Evolutionary conservation across 2,888 invertebrate species (phyloP), one percentile per base, ranked within the genome.

Genomic region (Leuctra nigra): DNA sequence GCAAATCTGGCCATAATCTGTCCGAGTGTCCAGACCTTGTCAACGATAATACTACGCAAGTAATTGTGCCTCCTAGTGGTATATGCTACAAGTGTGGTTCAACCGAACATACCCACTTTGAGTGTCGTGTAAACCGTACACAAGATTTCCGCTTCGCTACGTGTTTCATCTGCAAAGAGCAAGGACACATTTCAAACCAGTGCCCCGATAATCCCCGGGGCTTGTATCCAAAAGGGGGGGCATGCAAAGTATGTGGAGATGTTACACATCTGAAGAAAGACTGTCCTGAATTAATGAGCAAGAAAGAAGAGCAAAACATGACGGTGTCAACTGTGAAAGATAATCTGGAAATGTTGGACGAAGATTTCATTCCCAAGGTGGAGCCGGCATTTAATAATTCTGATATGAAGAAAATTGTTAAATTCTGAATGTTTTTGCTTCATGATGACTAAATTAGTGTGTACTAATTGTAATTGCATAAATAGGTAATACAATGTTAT

Each of bases 21-120:
- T 83, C 87, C 0, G 87, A 91, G 60, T 93, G 93, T 73, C 91
- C 91, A 0, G 80, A 85, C 50, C 66, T 84, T 13, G 77, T 75
- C 63, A 29, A 44, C 38, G 20, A n/a, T 29, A 22, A 7, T 46
- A 41, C 78, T 64, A 76, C 77, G 66, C 72, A 74, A 35, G 72
- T 72, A 16, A 61, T 66, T 54, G 63, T 65, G 9, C 69, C 73
- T 0, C 77, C 75, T 4, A 79, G 80, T 50, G 88, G 87, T 6
- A 81, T 91, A 48, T 92, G 92, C 67, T 92, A 87, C 67, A 91
- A 91, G 70, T 93, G 93, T 72, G 93, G 93, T 0, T 91, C 91
- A 0, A 88, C 88, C 3, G 92, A 92, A 68, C 93, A 93, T 68
- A 82, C 81, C 11, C 83, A 86, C 65, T 82, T 82, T 67, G 81